Percentiles rank a stretch among this genome's conserved stretches.
Evolutionary conservation across 2,888 invertebrate species (phyloP).

Genomic region (Diadegma fenestrale): DNA sequence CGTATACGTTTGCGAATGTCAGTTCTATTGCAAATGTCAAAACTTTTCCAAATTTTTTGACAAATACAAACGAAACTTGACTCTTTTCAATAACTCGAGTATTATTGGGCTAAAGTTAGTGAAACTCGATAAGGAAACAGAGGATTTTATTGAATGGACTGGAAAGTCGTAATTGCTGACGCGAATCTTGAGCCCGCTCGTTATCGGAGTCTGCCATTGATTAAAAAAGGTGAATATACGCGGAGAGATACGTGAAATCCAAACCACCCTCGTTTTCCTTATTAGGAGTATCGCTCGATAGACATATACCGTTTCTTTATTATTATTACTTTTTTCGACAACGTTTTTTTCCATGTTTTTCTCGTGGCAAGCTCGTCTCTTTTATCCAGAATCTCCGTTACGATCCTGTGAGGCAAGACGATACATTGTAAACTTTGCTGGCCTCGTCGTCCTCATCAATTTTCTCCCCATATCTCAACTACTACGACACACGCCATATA

Average conservation of each 20-base stretch:
- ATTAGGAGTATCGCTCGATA: slow-evolving; percentile 19
- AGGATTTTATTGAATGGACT: neutral
- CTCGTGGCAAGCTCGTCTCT: neutral
- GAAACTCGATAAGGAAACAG: neutral
- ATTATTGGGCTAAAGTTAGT: neutral
- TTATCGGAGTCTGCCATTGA: neutral
- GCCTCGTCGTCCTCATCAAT: slow-evolving; percentile 61
- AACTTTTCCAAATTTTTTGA: neutral
- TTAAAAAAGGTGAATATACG: neutral
- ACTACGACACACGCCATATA: slow-evolving; percentile 36
- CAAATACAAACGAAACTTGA: neutral
- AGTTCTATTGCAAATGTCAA: too few species aligned
- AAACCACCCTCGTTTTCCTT: slow-evolving; percentile 29
- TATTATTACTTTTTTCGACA: neutral
- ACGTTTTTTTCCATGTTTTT: neutral
- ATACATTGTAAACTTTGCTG: slow-evolving; percentile 29
- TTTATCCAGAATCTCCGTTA: slow-evolving; percentile 35
- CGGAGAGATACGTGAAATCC: neutral
- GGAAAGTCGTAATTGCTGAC: neutral
- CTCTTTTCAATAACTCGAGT: neutral
- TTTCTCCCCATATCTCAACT: slow-evolving; percentile 54
- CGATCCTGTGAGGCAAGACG: slow-evolving; percentile 8
- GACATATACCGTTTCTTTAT: neutral
- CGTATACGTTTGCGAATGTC: slow-evolving; percentile 42
- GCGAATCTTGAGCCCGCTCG: neutral